Conservation (phyloP, 2,888 invertebrate species). For the Rhogogaster chlorosoma region DNA sequence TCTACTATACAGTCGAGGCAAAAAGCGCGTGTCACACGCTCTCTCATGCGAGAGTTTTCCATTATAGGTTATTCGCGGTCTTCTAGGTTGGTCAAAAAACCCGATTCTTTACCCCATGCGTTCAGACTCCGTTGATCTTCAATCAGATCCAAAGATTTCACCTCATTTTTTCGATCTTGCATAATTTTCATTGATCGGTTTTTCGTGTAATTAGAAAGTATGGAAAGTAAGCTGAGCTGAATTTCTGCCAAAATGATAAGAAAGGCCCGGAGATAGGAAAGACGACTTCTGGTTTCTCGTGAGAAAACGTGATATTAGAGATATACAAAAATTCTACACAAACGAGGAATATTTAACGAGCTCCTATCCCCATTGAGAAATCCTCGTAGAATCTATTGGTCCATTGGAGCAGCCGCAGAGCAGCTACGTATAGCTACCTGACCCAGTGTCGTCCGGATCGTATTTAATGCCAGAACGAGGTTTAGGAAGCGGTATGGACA, state of each 20-base stretch:
- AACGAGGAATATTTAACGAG: background rate
- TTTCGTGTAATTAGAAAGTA: background rate
- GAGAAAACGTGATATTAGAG: background rate
- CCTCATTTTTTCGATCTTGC: no score
- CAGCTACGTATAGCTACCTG: constrained; percentile 4
- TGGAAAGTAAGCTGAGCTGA: no score
- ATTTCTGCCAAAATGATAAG: background rate
- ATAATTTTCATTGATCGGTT: background rate
- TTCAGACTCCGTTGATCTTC: no score
- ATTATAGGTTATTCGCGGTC: background rate
- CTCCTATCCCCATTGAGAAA: background rate
- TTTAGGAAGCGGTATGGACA: constrained; percentile 31
- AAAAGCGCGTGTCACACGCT: constrained; percentile 1
- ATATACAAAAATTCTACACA: background rate
- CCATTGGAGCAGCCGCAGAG: background rate
- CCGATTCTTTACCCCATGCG: no score
- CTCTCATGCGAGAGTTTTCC: background rate
- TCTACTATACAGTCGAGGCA: constrained; percentile 25
- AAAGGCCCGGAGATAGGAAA: background rate
- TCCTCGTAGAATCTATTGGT: background rate
- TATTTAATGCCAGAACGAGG: constrained; percentile 27
- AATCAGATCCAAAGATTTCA: background rate
- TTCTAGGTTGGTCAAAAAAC: background rate
- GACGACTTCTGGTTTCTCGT: background rate
- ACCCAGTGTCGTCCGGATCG: background rate